phyloP scores from a whole-genome alignment of 2,888 invertebrate species.

The Branchipolynoe longqiensis region DNA sequence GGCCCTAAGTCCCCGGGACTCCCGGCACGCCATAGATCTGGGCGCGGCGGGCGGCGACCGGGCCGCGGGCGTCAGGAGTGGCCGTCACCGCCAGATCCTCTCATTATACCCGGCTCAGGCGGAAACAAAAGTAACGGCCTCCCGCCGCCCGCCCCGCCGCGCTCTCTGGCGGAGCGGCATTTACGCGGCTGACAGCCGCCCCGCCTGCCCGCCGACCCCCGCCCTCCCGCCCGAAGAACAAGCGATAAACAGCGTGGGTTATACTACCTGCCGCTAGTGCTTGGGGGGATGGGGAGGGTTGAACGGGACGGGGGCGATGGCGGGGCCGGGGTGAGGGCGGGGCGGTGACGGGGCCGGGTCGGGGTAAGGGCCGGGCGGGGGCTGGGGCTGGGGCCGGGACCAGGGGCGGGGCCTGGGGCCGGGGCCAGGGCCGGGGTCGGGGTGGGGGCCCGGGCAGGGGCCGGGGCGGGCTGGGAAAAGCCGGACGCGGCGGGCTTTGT shows the following conservation, averaged over 20 bases:
- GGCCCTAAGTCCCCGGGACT: not conserved
- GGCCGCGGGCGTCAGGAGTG: constrained; percentile 42
- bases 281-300: not conserved
- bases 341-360: too few species aligned
- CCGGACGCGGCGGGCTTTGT: not conserved
- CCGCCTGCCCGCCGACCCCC: not conserved
- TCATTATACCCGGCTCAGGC: constrained; percentile 52
- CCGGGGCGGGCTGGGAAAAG: not conserved
- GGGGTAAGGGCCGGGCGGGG: not conserved
- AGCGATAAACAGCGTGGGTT: constrained; percentile 7
- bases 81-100: constrained; percentile 43
- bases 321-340: not conserved
- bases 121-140: constrained; percentile 50
- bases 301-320: not conserved
- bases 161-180: constrained; percentile 42
- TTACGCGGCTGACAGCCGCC: not conserved
- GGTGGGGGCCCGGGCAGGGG: too few species aligned
- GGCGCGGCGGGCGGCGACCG: not conserved
- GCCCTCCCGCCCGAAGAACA: too few species aligned
- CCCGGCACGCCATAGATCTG: not conserved
- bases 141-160: constrained; percentile 25
- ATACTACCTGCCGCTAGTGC: constrained; percentile 34
- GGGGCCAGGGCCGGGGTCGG: not conserved
- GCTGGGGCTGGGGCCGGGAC: too few species aligned
- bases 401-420: too few species aligned